Evolutionary conservation across 2,113 vertebrate genomes (phyloP), one percentile per base, ranked within the genome.

Genomic region (Trogon melanurus): DNA sequence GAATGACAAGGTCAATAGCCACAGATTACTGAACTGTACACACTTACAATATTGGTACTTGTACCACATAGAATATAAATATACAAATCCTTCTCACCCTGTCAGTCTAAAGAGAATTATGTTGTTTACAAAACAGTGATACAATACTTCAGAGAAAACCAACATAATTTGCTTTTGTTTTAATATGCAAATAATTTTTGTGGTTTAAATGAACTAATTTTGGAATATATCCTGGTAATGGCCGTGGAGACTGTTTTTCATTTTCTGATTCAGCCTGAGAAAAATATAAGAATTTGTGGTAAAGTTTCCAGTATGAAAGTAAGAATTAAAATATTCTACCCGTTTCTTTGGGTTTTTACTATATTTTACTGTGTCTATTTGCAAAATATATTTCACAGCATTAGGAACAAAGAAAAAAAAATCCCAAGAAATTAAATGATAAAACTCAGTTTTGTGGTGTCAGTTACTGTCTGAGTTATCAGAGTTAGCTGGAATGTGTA

Each of bases 1-100:
- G 88, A 90, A 85, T 36, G 93, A 93, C 93, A 96, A 96, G 94
- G 94, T 94, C 93, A 93, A 64, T 85, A 90, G 81, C 34, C 64
- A 88, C 3, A 7, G 56, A 67, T 85, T 80, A 80, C 67, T 85
- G 85, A 95, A 80, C 85, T 88, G 34, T 65, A 70, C 44, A 36
- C 12, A 56, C 48, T 79, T 93, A 51, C 71, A 90, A n/a, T 80
- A 85, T 61, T 73, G 36, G 36, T 66, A 79, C 48, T 89, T 89
- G 41, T 73, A 70, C 10, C 36, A 85, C 50, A 50, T 3, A 41
- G 25, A 74, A n/a, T 69, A 79, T 75, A 95, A 91, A 79, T 79
- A 44, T 51, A 88, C 58, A 89, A 47, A 82, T 73, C 38, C 27
- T 93, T 85, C 62, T 78, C 32, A 82, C 15, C 6, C 47, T 76